Evolutionary conservation across 1,140 invertebrate species (phyloP).

Genomic region (Drosophila melanica): DNA sequence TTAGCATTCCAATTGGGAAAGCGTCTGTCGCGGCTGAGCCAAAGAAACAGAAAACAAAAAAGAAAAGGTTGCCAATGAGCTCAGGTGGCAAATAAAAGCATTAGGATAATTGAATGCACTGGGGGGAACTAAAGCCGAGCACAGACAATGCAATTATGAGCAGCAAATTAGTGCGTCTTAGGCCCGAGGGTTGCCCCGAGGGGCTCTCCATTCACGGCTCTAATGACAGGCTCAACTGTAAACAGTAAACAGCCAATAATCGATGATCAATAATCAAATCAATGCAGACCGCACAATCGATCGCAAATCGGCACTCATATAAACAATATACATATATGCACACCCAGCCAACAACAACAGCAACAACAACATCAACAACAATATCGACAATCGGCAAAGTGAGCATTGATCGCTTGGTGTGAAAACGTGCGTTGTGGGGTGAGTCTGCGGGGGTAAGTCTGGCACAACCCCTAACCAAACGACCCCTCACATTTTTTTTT

Average conservation of each 20-base stretch:
- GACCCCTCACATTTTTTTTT: slow-evolving; percentile 57
- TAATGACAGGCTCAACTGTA: slow-evolving; percentile 32
- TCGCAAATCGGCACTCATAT: slow-evolving; percentile 43
- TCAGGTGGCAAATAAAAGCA: slow-evolving; percentile 81
- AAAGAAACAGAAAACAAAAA: not conserved
- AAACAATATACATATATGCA: not conserved
- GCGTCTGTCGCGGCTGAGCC: slow-evolving; percentile 34
- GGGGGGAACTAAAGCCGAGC: slow-evolving; percentile 24
- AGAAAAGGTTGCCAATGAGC: slow-evolving; percentile 53
- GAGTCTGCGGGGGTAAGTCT: slow-evolving; percentile 52
- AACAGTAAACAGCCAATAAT: slow-evolving; percentile 12
- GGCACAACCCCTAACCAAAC: slow-evolving; percentile 55
- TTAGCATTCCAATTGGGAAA: slow-evolving; percentile 50
- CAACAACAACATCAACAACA: slow-evolving; percentile 25
- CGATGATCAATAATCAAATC: slow-evolving; percentile 47
- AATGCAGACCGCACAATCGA: slow-evolving; percentile 74
- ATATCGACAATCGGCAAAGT: slow-evolving; percentile 48
- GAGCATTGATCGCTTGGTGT: slow-evolving; percentile 66
- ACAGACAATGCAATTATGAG: slow-evolving; percentile 75
- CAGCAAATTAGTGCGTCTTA: slow-evolving; percentile 57
- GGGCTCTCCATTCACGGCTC: slow-evolving; percentile 3
- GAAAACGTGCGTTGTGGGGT: slow-evolving; percentile 60
- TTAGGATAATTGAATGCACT: slow-evolving; percentile 68
- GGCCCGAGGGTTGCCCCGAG: not conserved
- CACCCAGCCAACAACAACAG: slow-evolving; percentile 16